Percentiles rank a stretch among this genome's conserved stretches.
Conservation (phyloP, 2,797 vertebrate species). For the Leptodon cayanensis region DNA sequence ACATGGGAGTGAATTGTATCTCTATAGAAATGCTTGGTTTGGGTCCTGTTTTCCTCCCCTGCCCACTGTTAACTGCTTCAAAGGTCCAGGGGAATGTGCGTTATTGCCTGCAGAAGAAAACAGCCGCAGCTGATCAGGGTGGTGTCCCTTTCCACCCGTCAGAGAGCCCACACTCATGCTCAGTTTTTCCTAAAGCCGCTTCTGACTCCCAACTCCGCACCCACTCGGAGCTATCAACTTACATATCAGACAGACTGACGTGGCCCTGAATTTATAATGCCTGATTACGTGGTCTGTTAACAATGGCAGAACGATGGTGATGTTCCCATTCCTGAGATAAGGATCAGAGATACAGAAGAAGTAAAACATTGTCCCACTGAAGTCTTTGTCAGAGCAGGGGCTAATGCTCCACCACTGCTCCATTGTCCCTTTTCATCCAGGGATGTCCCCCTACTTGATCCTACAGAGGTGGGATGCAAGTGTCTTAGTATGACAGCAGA, state of each 20-base stretch:
- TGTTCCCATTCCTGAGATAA: background rate
- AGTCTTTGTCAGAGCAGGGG: background rate
- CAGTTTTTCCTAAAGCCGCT: background rate
- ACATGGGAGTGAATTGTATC: background rate
- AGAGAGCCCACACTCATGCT: background rate
- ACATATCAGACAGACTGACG: background rate
- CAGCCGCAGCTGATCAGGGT: background rate
- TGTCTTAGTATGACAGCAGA: background rate
- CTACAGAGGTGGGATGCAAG: background rate
- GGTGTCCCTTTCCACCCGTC: background rate
- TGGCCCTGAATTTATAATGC: background rate
- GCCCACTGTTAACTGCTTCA: background rate
- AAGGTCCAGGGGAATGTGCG: background rate
- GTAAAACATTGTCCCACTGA: background rate
- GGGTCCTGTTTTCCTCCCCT: background rate
- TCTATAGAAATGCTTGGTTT: background rate
- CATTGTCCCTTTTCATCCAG: background rate
- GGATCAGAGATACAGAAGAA: background rate
- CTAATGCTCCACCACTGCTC: background rate
- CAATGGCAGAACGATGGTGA: background rate
- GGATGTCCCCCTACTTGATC: background rate
- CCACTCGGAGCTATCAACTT: background rate
- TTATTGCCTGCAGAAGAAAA: background rate
- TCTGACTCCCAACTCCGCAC: background rate
- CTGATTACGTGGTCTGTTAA: background rate